Conservation (phyloP, 1,140 invertebrate genomes). For the Zaprionus nigranus region DNA sequence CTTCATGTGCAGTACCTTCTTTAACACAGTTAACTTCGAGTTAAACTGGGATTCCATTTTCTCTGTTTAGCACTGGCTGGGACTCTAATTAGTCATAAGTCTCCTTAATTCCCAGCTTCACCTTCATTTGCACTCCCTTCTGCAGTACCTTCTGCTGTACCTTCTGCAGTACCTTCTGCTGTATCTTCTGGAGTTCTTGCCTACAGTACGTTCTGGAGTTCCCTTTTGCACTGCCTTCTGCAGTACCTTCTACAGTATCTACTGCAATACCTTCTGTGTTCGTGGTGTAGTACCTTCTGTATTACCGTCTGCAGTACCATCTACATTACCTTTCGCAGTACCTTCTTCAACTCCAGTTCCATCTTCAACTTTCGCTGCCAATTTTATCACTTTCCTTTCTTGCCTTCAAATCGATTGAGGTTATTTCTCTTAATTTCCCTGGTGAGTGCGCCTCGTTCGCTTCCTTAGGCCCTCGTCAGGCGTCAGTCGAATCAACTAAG, state of each 20-base stretch:
- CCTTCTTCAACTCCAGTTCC: background rate
- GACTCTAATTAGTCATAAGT: too few species aligned
- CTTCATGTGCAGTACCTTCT: too few species aligned
- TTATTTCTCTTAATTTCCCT: slow-evolving; percentile 61
- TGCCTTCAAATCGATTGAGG: slow-evolving; percentile 31
- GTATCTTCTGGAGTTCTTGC: too few species aligned
- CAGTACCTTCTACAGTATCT: too few species aligned
- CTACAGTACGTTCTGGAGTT: background rate
- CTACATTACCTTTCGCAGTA: background rate
- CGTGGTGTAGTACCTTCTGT: too few species aligned
- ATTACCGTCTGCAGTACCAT: background rate
- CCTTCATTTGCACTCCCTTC: background rate
- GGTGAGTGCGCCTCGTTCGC: slow-evolving; percentile 35
- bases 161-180: background rate
- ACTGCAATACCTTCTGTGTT: too few species aligned
- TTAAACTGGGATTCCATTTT: background rate
- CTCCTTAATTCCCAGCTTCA: background rate
- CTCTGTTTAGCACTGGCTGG: background rate
- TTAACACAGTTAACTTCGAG: background rate
- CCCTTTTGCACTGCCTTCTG: too few species aligned
- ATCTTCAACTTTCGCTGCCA: background rate
- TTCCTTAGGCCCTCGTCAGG: slow-evolving; percentile 40
- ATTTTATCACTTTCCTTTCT: slow-evolving; percentile 28
- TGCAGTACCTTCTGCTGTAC: background rate
- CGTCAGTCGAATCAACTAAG: slow-evolving; percentile 14